Conservation (phyloP, 2,113 vertebrate species). For the Martes martes region DNA sequence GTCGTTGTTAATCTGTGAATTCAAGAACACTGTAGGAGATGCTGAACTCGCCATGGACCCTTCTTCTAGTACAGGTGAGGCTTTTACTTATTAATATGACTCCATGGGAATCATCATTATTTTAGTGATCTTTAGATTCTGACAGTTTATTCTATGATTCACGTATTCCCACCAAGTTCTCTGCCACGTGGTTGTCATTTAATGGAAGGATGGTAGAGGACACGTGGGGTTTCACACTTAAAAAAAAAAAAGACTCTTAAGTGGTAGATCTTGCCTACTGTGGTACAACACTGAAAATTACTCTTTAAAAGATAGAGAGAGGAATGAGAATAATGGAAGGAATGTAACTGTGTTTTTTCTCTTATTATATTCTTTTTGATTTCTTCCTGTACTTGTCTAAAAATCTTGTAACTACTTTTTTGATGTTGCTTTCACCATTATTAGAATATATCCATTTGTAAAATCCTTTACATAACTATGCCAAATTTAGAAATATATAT, state of each 20-base stretch:
- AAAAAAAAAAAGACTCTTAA: constrained; percentile 21
- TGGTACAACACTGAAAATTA: not conserved
- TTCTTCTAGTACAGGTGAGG: not conserved
- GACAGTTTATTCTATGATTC: constrained; percentile 34
- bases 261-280: not conserved
- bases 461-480: not conserved
- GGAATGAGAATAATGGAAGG: not conserved
- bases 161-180: not conserved
- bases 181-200: constrained; percentile 12
- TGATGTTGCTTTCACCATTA: not conserved
- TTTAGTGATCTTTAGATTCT: constrained; percentile 28
- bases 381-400: not conserved
- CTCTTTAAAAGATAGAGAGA: not conserved
- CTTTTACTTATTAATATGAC: constrained; percentile 52
- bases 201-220: constrained; percentile 30
- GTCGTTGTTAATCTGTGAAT: constrained; percentile 16
- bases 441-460: not conserved
- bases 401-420: not conserved
- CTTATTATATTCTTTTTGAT: not conserved
- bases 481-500: not conserved
- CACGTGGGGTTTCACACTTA: not conserved
- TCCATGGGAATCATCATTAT: not conserved
- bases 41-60: not conserved
- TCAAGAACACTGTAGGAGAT: not conserved
- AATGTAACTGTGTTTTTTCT: not conserved